Evolutionary conservation across 2,113 vertebrate genomes (phyloP).

Genomic region (Pterocles gutturalis): DNA sequence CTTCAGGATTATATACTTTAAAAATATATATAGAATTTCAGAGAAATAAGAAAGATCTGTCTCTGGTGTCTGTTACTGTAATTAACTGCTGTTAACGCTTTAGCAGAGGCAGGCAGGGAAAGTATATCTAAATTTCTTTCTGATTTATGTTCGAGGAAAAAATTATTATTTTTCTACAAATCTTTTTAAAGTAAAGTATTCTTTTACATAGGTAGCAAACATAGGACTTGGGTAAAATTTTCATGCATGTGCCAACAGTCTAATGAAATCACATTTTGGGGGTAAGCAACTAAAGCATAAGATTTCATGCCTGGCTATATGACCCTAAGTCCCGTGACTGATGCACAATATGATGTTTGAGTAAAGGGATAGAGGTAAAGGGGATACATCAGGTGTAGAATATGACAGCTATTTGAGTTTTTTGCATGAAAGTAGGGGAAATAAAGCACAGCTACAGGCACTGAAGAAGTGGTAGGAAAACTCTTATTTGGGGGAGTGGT

Average conservation of each 20-base stretch:
- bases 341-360: not conserved
- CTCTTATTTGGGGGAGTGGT: not conserved
- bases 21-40: not conserved
- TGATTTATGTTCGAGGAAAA: not conserved
- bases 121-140: not conserved
- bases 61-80: not conserved
- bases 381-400: not conserved
- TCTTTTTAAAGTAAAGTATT: not conserved
- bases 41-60: not conserved
- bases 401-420: not conserved
- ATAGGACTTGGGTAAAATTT: not conserved
- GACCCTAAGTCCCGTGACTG: not conserved
- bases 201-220: not conserved
- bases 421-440: not conserved
- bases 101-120: not conserved
- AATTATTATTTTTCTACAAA: not conserved
- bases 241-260: not conserved
- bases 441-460: not conserved
- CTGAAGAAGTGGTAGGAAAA: not conserved
- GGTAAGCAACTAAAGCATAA: not conserved
- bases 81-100: not conserved
- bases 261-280: not conserved
- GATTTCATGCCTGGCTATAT: not conserved
- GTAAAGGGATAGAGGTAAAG: not conserved
- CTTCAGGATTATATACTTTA: not conserved